phyloP scores from a whole-genome alignment of 2,113 vertebrate genomes.

The Ploceus nigricollis region DNA sequence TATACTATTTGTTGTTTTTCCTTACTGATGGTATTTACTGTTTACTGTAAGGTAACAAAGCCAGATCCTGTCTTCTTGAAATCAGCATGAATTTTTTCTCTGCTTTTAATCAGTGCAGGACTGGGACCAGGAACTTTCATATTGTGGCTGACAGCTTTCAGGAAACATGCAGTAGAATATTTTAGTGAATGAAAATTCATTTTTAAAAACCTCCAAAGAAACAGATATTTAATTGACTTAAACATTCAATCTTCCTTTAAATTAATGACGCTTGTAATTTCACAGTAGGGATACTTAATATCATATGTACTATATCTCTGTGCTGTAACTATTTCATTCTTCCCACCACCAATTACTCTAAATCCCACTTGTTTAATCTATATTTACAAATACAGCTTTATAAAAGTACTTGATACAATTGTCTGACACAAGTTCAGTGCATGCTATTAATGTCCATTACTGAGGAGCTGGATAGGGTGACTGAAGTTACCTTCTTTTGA shows the following conservation, averaged over 20 bases:
- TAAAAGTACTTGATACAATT: neutral
- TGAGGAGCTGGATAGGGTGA: neutral
- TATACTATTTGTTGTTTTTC: neutral
- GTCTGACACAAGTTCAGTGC: neutral
- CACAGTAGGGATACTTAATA: neutral
- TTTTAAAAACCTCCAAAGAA: neutral
- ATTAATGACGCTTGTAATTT: neutral
- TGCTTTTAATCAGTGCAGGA: neutral
- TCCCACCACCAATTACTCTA: neutral
- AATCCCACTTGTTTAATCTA: neutral
- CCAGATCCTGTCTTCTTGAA: neutral
- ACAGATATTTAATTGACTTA: neutral
- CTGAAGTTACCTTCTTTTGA: slow-evolving; percentile 95
- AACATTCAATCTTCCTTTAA: neutral
- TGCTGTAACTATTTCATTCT: neutral
- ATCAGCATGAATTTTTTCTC: neutral
- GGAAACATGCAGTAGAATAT: neutral
- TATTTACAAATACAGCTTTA: neutral
- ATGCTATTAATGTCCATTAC: neutral
- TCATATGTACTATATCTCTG: neutral
- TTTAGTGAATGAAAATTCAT: neutral
- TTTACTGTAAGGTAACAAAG: neutral
- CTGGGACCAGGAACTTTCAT: neutral
- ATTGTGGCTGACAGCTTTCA: neutral
- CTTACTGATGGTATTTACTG: neutral